phyloP scores from a whole-genome alignment of 2,113 vertebrate species.

The Micromys minutus region DNA sequence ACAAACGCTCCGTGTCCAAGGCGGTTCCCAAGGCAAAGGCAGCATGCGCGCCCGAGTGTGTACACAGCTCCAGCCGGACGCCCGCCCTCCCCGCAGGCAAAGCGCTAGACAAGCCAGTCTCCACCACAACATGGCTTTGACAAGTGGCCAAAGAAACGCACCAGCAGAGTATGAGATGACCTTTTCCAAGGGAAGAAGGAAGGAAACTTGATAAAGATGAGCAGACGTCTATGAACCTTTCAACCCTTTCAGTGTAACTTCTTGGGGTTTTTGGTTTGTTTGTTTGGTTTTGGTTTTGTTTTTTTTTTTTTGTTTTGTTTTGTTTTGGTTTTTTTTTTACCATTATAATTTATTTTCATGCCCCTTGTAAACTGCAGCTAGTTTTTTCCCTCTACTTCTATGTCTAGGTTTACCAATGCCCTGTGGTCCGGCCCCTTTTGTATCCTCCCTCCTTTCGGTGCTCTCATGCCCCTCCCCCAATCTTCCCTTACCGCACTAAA shows the following conservation, averaged over 20 bases:
- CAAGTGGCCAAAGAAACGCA: constrained; percentile 68
- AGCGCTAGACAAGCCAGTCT: constrained; percentile 67
- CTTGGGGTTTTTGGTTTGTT: too few species aligned
- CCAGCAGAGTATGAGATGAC: constrained; percentile 71
- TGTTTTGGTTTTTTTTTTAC: not conserved
- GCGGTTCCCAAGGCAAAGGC: constrained; percentile 75
- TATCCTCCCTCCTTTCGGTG: not conserved
- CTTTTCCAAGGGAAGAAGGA: constrained; percentile 57
- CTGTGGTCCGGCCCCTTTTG: not conserved
- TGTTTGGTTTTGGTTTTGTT: too few species aligned
- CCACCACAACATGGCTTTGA: constrained; percentile 76
- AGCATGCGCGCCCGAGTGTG: constrained; percentile 29
- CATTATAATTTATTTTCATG: constrained; percentile 49
- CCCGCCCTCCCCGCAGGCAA: constrained; percentile 55
- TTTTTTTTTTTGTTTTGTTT: too few species aligned
- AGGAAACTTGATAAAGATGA: constrained; percentile 56
- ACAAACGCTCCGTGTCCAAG: constrained; percentile 77
- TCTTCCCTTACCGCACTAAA: constrained; percentile 21
- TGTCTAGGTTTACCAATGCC: not conserved
- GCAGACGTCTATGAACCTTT: constrained; percentile 56
- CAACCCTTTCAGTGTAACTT: not conserved
- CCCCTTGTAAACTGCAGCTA: not conserved
- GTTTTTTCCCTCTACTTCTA: not conserved
- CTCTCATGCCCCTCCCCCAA: not conserved
- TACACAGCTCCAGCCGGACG: constrained; percentile 76